Conservation (phyloP, 2,113 vertebrate species). For the Stegastes partitus region DNA sequence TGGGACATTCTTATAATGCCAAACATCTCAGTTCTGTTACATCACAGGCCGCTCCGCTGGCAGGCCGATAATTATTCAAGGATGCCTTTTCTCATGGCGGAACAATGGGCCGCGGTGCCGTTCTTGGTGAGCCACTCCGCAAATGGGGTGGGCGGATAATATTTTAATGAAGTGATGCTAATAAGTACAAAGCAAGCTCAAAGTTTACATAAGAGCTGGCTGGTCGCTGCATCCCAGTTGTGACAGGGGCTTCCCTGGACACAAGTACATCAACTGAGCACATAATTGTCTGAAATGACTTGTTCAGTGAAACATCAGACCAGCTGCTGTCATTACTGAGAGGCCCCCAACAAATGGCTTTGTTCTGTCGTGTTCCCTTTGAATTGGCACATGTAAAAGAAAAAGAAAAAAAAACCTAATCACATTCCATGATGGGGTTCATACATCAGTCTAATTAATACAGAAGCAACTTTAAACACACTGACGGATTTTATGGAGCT, state of each 20-base stretch:
- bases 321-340: conserved; percentile 58
- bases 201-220: conserved; percentile 77
- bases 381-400: not conserved
- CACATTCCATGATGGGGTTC: conserved; percentile 24
- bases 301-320: conserved; percentile 69
- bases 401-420: not conserved
- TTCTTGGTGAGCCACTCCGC: conserved; percentile 58
- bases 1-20: conserved; percentile 86
- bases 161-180: conserved; percentile 83
- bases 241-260: conserved; percentile 57
- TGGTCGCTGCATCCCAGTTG: conserved; percentile 67
- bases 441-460: conserved; percentile 28
- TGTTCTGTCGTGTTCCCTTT: conserved; percentile 57
- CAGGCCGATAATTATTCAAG: conserved; percentile 82
- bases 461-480: conserved; percentile 9
- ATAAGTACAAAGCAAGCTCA: conserved; percentile 64
- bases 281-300: conserved; percentile 72
- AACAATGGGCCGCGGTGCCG: conserved; percentile 71
- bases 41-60: conserved; percentile 78
- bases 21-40: conserved; percentile 85
- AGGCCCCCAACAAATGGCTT: conserved; percentile 42
- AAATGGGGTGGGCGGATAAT: conserved; percentile 65
- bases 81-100: conserved; percentile 81
- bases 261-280: conserved; percentile 63
- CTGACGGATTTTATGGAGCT: not conserved